Conservation (phyloP, 2,797 vertebrate species). For the Hipposideros larvatus region DNA sequence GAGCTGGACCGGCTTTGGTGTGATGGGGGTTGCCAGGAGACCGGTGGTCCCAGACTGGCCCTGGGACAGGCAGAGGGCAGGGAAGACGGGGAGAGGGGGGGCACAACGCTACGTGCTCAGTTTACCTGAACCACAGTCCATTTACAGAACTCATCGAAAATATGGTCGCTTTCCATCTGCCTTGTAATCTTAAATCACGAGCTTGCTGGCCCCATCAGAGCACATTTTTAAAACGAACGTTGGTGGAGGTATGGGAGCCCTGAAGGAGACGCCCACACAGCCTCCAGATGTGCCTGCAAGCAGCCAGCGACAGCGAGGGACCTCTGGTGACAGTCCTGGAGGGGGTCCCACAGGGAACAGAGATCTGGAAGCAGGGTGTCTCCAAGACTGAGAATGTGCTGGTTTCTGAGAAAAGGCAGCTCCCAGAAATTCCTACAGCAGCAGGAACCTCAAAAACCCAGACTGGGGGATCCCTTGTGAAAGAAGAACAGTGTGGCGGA, state of each 20-base stretch:
- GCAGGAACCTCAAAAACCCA: background rate
- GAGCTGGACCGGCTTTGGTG: background rate
- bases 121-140: background rate
- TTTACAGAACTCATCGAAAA: background rate
- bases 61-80: background rate
- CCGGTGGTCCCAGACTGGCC: rapidly evolving
- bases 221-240: background rate
- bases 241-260: background rate
- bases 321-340: background rate
- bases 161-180: background rate
- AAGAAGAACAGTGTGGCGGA: background rate
- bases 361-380: too few species aligned
- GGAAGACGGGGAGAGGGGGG: background rate
- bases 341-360: too few species aligned
- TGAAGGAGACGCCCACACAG: background rate
- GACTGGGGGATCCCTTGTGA: background rate
- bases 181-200: background rate
- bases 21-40: background rate
- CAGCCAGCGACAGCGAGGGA: rapidly evolving
- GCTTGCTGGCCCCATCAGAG: background rate
- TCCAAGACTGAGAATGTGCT: background rate
- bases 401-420: background rate
- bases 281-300: background rate
- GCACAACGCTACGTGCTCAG: background rate
- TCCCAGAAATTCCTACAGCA: background rate